phyloP scores from a whole-genome alignment of 2,888 invertebrate genomes.

The Cynaeus angustus region DNA sequence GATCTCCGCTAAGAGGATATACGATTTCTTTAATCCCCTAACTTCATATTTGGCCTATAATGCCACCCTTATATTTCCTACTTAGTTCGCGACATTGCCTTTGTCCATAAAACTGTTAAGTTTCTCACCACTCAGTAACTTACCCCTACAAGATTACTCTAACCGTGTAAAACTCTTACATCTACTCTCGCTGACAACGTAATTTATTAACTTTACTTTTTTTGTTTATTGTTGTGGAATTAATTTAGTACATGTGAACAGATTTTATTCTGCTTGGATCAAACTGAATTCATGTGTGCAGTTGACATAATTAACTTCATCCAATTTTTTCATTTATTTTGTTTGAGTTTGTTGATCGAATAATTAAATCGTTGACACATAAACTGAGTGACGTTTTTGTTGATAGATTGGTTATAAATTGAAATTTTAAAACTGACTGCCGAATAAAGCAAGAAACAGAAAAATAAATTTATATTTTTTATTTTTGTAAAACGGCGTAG shows the following conservation, averaged over 20 bases:
- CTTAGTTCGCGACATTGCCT: constrained; percentile 42
- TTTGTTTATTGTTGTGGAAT: constrained; percentile 8
- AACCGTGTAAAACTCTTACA: constrained; percentile 41
- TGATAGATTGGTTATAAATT: no score
- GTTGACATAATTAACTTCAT: constrained; percentile 20
- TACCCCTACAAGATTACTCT: constrained; percentile 44
- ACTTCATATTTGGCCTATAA: constrained; percentile 50
- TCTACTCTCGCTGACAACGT: constrained; percentile 22
- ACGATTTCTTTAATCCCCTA: constrained; percentile 45
- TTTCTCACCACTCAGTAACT: constrained; percentile 45
- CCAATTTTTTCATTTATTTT: constrained; percentile 14
- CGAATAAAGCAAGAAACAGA: no score
- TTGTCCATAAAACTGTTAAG: constrained; percentile 48
- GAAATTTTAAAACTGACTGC: no score
- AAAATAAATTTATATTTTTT: no score
- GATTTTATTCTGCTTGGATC: not conserved
- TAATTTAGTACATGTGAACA: not conserved
- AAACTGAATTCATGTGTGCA: not conserved
- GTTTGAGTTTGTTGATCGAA: constrained; percentile 13
- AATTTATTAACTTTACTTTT: constrained; percentile 27
- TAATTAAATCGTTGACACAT: constrained; percentile 27
- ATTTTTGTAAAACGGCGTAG: no score
- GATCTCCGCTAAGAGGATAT: constrained; percentile 45
- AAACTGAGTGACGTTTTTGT: not conserved
- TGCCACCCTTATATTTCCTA: constrained; percentile 47